phyloP scores from a whole-genome alignment of 2,797 vertebrate genomes.

The Danio kyathit region DNA sequence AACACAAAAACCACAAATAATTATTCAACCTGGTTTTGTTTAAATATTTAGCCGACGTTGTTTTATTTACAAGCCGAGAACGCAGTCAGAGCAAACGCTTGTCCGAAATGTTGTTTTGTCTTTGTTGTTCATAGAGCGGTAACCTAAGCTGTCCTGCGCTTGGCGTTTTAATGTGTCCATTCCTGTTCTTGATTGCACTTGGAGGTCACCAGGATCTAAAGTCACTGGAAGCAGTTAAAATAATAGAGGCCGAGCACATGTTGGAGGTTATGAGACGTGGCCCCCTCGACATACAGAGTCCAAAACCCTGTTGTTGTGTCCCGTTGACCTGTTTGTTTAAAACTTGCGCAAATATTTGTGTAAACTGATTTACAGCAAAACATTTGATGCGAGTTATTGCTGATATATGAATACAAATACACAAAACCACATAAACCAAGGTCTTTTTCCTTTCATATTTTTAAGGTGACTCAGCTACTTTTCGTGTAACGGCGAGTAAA shows the following conservation, averaged over 20 bases:
- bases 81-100: background rate
- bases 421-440: constrained; percentile 7
- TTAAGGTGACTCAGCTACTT: constrained; percentile 33
- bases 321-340: constrained; percentile 30
- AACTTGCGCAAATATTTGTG: constrained; percentile 33
- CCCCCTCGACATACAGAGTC: constrained; percentile 23
- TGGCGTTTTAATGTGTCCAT: constrained; percentile 71
- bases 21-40: background rate
- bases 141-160: constrained; percentile 70
- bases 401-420: constrained; percentile 36
- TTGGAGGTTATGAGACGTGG: constrained; percentile 74
- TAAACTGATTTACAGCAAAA: constrained; percentile 38
- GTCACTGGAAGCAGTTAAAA: constrained; percentile 94
- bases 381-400: constrained; percentile 46
- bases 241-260: constrained; percentile 85
- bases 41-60: constrained; percentile 1
- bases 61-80: constrained; percentile 4
- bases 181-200: constrained; percentile 86
- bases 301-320: constrained; percentile 36
- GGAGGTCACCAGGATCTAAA: constrained; percentile 86
- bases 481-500: constrained; percentile 25
- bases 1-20: constrained; percentile 2
- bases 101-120: constrained; percentile 10
- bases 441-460: constrained; percentile 15
- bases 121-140: constrained; percentile 57